Base-by-base conservation (phyloP, 2,113 vertebrate species). In the Romanogobio albipinnatus region DNA sequence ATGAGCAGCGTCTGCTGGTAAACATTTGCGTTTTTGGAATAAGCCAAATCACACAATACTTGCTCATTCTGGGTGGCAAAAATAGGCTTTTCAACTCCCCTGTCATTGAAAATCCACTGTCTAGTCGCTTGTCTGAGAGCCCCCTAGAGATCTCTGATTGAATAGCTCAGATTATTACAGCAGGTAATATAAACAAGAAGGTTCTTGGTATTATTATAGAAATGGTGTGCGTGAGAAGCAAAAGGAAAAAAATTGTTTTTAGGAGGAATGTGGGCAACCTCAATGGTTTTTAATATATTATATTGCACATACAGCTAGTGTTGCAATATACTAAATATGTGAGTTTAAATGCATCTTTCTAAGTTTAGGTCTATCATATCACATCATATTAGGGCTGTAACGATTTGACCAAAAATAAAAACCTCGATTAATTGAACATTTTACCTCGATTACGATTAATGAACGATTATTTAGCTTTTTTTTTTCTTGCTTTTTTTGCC, bases 41-140 rank as follows among this genome's bases (percentile, higher is more conserved):
- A 22, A 58, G 24, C 62, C 80, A 66, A 83, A 71, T 64, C 75
- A 36, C 62, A n/a, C 66, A 51, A 70, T 24, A 33, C 36, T 33
- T 7, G 39, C 79, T 75, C 5, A 61, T 56, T 47, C 68, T 61
- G 71, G 51, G 53, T 73, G 73, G 71, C 62, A 62, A 71, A 85
- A 66, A 77, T 22, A 81, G 22, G 43, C 43, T 56, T n/a, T 71
- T 84, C 10, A 36, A 15, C 15, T 81, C 68, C 33, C 58, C 39
- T 79, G 45, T 47, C 47, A 19, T 8, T 43, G n/a, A 82, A 87
- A 87, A 78, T 29, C 80, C 71, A 85, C 85, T 29, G 59, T 64
- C 83, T 85, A 84, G 71, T 53, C 19, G 81, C 24, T 53, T 24
- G n/a, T 56, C 81, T 43, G 29, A 77, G 56, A 80, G 64, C 33